Conservation (phyloP, 37 sponge, comb jelly and placozoan genomes). For the Eunapius fragilis region DNA sequence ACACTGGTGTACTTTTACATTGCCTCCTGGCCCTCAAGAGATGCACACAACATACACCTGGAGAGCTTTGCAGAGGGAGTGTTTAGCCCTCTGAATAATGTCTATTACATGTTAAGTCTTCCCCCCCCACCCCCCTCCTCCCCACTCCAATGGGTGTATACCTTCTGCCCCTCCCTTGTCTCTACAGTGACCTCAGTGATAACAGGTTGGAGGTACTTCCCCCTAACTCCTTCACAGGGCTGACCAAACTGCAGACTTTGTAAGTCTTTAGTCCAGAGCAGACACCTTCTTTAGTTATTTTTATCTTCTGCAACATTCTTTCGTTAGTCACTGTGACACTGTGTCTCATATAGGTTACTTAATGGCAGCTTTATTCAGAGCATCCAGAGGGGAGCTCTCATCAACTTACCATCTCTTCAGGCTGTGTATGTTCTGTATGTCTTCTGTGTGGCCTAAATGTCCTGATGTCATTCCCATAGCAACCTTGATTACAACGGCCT, state of each 20-base stretch:
- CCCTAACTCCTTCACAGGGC: not conserved
- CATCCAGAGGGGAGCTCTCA: not conserved
- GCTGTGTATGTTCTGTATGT: not conserved
- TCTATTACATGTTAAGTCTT: not conserved
- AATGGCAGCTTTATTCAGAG: not conserved
- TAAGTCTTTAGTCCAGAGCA: not conserved
- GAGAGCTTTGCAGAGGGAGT: not conserved
- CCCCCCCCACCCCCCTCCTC: not conserved
- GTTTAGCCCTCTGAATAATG: not conserved
- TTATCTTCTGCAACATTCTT: no score
- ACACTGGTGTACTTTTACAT: not conserved
- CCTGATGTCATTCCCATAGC: not conserved
- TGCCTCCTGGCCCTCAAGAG: not conserved
- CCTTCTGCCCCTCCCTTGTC: not conserved
- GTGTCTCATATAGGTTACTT: not conserved
- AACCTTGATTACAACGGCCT: not conserved
- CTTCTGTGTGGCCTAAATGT: no score
- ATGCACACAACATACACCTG: not conserved
- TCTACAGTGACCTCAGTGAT: slow-evolving; percentile 10
- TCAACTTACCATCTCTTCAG: not conserved
- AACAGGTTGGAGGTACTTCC: not conserved
- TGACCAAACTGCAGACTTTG: not conserved
- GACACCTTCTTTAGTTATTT: no score
- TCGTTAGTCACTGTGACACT: not conserved
- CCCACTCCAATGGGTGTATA: not conserved